Base-by-base conservation (phyloP, 1,140 invertebrate genomes). In the Venustaconcha ellipsiformis region DNA sequence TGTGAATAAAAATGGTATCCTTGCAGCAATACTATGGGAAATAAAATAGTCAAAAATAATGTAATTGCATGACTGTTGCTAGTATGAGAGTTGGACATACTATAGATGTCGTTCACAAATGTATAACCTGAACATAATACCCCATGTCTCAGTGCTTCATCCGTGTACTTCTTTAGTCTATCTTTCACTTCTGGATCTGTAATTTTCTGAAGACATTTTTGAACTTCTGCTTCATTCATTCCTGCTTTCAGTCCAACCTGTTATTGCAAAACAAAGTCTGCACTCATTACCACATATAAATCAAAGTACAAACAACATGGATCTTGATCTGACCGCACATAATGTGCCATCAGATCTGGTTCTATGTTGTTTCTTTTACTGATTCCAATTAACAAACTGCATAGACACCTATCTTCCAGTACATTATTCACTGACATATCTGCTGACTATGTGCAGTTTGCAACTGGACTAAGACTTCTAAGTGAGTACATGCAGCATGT, bases 171-270 rank as follows among this genome's bases (percentile, higher is more conserved):
- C 67, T 76, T 84, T 14, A 87, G 66, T 76, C 78, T 80, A 57
- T 87, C 79, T 70, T 88, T 88, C 48, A 87, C 76, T 5, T 76
- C 69, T 20, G 81, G 59, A 63, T 82, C 76, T 14, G 78, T 77
- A 15, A 82, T 80, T 65, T 57, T 79, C 14, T 72, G 20, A 11
- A 88, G 56, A 30, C 80, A 72, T 30, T 76, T 66, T 17, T 77
- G 76, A 48, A 84, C 80, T n/a, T 82, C 67, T n/a, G 74, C 72
- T 20, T 84, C 74, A 68, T 62, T 79, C 67, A 89, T 74, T 72
- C 84, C 83, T 56, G 83, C 86, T 57, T 78, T 68, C 62, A 78
- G 60, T 4, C 78, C 85, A 30, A 86, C 88, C 85, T 89, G 67
- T 20, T 80, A 59, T 67, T 70, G 56, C 12, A 77, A 72, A 23